Base-by-base conservation (phyloP, 2,797 vertebrate genomes). In the Adelosebastes latens region DNA sequence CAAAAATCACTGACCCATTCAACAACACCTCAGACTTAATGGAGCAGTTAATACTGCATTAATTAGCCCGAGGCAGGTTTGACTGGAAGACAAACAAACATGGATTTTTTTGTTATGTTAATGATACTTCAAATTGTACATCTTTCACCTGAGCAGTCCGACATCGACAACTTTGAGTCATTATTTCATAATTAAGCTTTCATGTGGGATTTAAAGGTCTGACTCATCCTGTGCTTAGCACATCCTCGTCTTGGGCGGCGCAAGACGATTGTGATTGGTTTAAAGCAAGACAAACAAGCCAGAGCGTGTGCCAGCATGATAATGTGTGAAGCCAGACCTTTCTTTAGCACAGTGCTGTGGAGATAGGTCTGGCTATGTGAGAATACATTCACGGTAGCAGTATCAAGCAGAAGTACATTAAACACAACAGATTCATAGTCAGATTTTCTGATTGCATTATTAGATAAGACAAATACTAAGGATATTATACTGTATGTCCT, bases 381-480 rank as follows among this genome's bases (percentile, higher is more conserved):
- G 8, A 10, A 8, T 52, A 52, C 49, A 36, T 59, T 60, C 6
- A 58, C 11, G 0, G 12, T 12, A 12, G 36, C 31, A 32, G 39
- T 13, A 60, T 22, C 25, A 70, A 7, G 27, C 27, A 55, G 31
- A 8, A 46, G 11, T 7, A 6, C 24, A 76, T 67, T 73, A 53
- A 77, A 65, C 36, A 55, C 42, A 77, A 24, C 20, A 60, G 14
- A 58, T 64, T 58, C 24, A n/a, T 13, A 49, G 42, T 67, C 68
- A 27, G 34, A 78, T 80, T 70, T 67, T 79, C 20, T 79, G 55
- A 53, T 61, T 20, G 82, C 25, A 56, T 79, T 42, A 85, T 77
- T 79, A 75, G 32, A 68, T 13, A 24, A 10, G 22, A 75, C 18
- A 11, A 69, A 58, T 56, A 68, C 29, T n/a, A 79, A 81, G 77